Percentiles rank a stretch among this genome's conserved stretches.
These are phyloP conservation scores for Nymphalis polychloros DNA, from an alignment of 2,888 invertebrate species.

Conservation along the genomic window DNA sequence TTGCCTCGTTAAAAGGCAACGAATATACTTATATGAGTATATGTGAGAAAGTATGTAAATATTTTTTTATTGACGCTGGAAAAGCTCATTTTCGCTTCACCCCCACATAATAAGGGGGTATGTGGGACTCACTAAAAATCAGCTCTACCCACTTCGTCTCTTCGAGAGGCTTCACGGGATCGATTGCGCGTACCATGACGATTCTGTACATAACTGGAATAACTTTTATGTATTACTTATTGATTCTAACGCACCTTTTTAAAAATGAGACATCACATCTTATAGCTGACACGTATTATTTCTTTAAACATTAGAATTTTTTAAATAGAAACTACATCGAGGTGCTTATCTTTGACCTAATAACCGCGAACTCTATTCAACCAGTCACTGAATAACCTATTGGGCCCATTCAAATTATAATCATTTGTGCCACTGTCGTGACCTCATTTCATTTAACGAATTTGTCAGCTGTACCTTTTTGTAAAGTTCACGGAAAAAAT, in stretches of 20 bases:
- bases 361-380: slow-evolving; percentile 26
- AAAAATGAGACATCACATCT: too few relatives aligned
- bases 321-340: not conserved
- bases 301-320: not conserved
- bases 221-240: too few relatives aligned
- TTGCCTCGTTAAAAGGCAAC: slow-evolving; percentile 22
- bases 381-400: slow-evolving; percentile 31
- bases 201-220: too few relatives aligned
- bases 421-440: slow-evolving; percentile 17
- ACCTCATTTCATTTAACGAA: slow-evolving; percentile 20
- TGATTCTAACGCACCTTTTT: too few relatives aligned
- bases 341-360: slow-evolving; percentile 20
- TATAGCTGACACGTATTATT: not conserved
- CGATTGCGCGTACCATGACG: too few relatives aligned
- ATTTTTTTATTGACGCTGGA: too few relatives aligned
- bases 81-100: too few relatives aligned
- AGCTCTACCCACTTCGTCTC: too few relatives aligned
- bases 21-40: not conserved
- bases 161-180: too few relatives aligned
- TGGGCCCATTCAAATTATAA: slow-evolving; percentile 28
- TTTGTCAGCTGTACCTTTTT: not conserved
- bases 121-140: too few relatives aligned
- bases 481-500: not conserved
- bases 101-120: too few relatives aligned
- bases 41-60: not conserved